phyloP scores from a whole-genome alignment of 2,888 invertebrate species.

The Brachypterus glaber region DNA sequence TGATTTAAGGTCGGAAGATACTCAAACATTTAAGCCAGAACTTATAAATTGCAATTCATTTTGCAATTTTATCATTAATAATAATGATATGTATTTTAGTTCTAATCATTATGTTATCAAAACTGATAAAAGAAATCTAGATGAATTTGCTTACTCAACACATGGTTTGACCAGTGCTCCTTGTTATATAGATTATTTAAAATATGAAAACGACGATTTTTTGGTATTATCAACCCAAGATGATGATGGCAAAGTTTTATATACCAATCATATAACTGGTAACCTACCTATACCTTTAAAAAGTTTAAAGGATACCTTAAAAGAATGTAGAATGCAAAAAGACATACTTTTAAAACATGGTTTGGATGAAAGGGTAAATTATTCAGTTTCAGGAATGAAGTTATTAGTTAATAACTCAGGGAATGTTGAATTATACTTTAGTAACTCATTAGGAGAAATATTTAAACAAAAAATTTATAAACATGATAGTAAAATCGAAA shows the following conservation, averaged over 20 bases:
- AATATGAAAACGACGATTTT: constrained; percentile 16
- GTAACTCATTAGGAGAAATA: background rate
- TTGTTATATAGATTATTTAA: constrained; percentile 22
- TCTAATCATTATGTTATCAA: constrained; percentile 24
- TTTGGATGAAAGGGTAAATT: background rate
- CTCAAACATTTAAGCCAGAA: constrained; percentile 19
- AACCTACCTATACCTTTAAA: constrained; percentile 18
- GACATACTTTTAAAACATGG: background rate
- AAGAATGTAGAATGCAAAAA: background rate
- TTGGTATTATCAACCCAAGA: constrained; percentile 22
- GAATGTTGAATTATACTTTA: background rate
- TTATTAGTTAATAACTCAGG: background rate
- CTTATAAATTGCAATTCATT: constrained; percentile 23
- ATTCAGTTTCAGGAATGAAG: background rate
- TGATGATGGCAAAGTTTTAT: constrained; percentile 23
- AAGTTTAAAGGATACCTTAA: background rate
- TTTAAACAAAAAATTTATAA: background rate
- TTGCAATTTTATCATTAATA: constrained; percentile 19
- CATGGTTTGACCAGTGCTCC: constrained; percentile 22
- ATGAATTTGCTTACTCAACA: constrained; percentile 18
- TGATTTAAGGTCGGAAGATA: constrained; percentile 1
- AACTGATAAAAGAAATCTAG: constrained; percentile 19
- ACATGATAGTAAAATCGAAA: too few relatives aligned
- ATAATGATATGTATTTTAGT: constrained; percentile 17
- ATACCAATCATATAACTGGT: constrained; percentile 21